Evolutionary conservation across 1,140 invertebrate species (phyloP).

Genomic region (Drosophila malerkotliana): DNA sequence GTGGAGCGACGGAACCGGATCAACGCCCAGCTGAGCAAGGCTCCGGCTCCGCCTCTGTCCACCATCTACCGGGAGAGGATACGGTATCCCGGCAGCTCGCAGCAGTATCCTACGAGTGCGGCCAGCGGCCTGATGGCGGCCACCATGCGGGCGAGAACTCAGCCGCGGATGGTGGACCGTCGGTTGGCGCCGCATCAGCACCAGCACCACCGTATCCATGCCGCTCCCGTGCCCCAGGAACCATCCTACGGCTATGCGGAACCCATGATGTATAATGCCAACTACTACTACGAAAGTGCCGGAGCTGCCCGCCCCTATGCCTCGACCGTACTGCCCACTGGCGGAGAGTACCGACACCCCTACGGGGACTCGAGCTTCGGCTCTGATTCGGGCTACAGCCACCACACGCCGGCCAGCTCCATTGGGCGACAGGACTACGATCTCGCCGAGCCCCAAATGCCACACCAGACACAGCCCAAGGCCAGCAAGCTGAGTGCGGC

Average conservation of each 20-base stretch:
- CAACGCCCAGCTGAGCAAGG: conserved; percentile 76
- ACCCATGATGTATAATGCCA: conserved; percentile 87
- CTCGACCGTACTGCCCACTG: conserved; percentile 55
- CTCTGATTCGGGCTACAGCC: conserved; percentile 89
- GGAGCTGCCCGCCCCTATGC: conserved; percentile 66
- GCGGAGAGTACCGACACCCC: conserved; percentile 64
- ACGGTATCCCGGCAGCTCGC: conserved; percentile 54
- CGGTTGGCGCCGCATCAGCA: conserved; percentile 81
- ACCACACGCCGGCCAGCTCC: conserved; percentile 86
- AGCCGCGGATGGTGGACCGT: conserved; percentile 86
- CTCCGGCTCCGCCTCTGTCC: conserved; percentile 49
- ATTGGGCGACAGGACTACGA: conserved; percentile 78
- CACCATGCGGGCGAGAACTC: conserved; percentile 82
- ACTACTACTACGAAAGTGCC: conserved; percentile 87
- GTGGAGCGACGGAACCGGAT: conserved; percentile 81
- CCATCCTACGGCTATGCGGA: conserved; percentile 78
- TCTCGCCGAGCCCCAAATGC: conserved; percentile 54
- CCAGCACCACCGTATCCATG: conserved; percentile 69
- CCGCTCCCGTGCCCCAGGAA: conserved; percentile 57
- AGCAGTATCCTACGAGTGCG: conserved; percentile 67
- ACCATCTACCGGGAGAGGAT: conserved; percentile 81
- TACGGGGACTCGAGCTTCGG: conserved; percentile 86
- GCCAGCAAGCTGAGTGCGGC: conserved; percentile 69
- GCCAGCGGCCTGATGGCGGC: conserved; percentile 59
- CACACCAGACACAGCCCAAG: conserved; percentile 32